Conservation (phyloP, 2,797 vertebrate species). For the Orientallactaga sibirica region DNA sequence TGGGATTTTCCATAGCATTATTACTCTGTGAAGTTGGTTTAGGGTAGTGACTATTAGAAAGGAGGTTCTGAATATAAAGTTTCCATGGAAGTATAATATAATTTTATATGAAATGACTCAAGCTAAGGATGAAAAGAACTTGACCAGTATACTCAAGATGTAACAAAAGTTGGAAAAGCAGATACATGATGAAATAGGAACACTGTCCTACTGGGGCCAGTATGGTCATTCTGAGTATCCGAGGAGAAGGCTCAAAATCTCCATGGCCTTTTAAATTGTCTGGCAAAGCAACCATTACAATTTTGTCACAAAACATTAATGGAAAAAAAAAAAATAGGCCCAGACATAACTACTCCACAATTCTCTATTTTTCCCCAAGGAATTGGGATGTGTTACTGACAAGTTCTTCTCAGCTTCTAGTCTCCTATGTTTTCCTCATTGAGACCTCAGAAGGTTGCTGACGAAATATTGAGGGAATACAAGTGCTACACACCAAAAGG, state of each 20-base stretch:
- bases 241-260: neutral
- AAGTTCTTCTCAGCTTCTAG: slow-evolving; percentile 61
- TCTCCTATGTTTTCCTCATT: slow-evolving; percentile 56
- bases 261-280: neutral
- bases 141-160: neutral
- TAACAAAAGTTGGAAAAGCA: neutral
- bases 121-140: neutral
- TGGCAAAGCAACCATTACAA: neutral
- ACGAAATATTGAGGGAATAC: slow-evolving; percentile 67
- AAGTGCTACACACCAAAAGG: slow-evolving; percentile 68
- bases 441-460: slow-evolving; percentile 53
- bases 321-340: neutral
- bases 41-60: neutral
- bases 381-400: neutral
- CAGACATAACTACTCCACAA: neutral
- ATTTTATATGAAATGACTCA: slow-evolving; percentile 51
- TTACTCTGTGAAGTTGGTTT: neutral
- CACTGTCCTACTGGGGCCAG: fast-evolving
- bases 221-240: neutral
- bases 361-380: slow-evolving; percentile 34
- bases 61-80: slow-evolving; percentile 12
- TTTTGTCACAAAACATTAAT: slow-evolving; percentile 14
- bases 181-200: neutral
- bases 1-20: neutral
- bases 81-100: neutral